Conservation (phyloP, 2,888 invertebrate genomes). For the Protodeltote pygarga region DNA sequence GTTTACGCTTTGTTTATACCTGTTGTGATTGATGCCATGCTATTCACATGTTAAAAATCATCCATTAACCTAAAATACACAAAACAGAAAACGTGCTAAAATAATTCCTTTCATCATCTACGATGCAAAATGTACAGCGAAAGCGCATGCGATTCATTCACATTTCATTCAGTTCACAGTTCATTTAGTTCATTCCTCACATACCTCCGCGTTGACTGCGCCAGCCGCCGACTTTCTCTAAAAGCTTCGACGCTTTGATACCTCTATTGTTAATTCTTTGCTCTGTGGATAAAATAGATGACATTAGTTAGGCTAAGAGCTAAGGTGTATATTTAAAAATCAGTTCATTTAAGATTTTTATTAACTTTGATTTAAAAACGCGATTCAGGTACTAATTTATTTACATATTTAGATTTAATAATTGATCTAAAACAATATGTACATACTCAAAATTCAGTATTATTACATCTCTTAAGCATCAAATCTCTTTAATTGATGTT, state of each 20-base stretch:
- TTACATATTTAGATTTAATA: too few species aligned
- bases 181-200: constrained; percentile 51
- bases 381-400: too few species aligned
- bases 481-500: too few species aligned
- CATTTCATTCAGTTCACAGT: not conserved
- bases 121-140: constrained; percentile 49
- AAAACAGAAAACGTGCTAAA: constrained; percentile 37
- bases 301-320: constrained; percentile 34
- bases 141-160: constrained; percentile 64
- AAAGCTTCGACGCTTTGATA: constrained; percentile 76
- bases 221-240: constrained; percentile 83
- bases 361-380: too few species aligned
- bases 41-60: not conserved
- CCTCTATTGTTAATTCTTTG: constrained; percentile 84
- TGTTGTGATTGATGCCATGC: too few species aligned
- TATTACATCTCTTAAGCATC: too few species aligned
- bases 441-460: too few species aligned
- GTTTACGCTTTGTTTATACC: too few species aligned
- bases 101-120: constrained; percentile 23
- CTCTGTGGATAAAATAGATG: constrained; percentile 80
- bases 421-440: too few species aligned
- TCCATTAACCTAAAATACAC: constrained; percentile 1
- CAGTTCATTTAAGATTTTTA: too few species aligned
- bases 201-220: constrained; percentile 85
- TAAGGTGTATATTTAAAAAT: not conserved